These are phyloP conservation scores for Sesamia inferens DNA, from an alignment of 2,888 invertebrate genomes.

Conservation along the genomic window DNA sequence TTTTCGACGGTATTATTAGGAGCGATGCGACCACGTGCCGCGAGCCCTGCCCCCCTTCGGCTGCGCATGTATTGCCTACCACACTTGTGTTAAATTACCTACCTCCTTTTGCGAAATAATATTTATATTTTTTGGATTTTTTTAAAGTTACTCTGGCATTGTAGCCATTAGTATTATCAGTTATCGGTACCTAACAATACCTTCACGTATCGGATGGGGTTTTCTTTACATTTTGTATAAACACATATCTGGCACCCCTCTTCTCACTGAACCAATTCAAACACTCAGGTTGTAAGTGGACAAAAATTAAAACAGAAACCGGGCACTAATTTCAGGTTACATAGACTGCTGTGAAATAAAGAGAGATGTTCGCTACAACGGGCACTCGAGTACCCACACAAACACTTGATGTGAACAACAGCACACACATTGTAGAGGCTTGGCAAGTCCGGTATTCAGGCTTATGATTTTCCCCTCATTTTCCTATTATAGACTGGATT, in stretches of 20 bases:
- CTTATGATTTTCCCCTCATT: conserved; percentile 20
- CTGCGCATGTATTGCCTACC: too few species aligned
- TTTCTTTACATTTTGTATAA: too few species aligned
- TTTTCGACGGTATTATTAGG: too few species aligned
- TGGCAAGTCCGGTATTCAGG: conserved; percentile 25
- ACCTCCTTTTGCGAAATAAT: too few species aligned
- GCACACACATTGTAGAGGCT: conserved; percentile 41
- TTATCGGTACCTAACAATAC: too few species aligned
- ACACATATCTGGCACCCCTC: not conserved
- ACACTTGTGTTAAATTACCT: too few species aligned
- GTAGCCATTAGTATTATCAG: too few species aligned
- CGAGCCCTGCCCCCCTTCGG: too few species aligned
- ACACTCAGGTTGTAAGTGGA: not conserved
- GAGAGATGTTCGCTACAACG: conserved; percentile 16
- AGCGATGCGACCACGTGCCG: too few species aligned
- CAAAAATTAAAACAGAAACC: conserved; percentile 32
- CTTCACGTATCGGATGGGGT: too few species aligned
- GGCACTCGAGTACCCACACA: conserved; percentile 36
- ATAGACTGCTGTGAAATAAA: conserved; percentile 9
- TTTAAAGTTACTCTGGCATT: too few species aligned
- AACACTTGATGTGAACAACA: conserved; percentile 43
- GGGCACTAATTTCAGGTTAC: conserved; percentile 19
- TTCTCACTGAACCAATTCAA: conserved; percentile 1
- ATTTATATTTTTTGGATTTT: too few species aligned
- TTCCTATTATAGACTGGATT: conserved; percentile 4